Conservation (phyloP, 2,888 invertebrate genomes). For the Halocaridina rubra region DNA sequence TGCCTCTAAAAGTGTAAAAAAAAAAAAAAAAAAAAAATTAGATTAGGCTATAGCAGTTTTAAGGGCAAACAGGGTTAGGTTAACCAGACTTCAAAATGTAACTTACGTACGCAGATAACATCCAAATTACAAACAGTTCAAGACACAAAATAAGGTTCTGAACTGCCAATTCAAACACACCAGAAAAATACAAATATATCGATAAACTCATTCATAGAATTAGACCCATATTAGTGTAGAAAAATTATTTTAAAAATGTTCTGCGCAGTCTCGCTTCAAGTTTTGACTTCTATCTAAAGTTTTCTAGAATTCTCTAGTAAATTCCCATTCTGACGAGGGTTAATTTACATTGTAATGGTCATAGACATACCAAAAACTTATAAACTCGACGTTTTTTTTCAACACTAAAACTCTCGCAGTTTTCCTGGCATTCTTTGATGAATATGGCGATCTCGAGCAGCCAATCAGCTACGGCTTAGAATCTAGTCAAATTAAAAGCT, state of each 20-base stretch:
- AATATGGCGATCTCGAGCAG: slow-evolving; percentile 53
- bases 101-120: no score
- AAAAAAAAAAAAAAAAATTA: no score
- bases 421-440: slow-evolving; percentile 55
- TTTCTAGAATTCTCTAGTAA: not conserved
- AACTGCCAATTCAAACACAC: no score
- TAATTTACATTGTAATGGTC: not conserved
- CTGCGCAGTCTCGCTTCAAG: not conserved
- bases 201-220: no score
- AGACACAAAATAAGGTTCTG: no score
- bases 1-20: no score
- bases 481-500: not conserved
- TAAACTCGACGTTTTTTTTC: slow-evolving; percentile 42
- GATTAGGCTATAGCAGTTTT: no score
- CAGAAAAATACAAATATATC: no score
- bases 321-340: not conserved
- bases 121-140: no score
- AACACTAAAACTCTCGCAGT: slow-evolving; percentile 38
- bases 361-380: not conserved
- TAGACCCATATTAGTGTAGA: no score
- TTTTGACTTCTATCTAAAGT: not conserved
- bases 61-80: no score
- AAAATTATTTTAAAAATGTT: not conserved
- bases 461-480: slow-evolving; percentile 42
- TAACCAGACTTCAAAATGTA: no score